phyloP scores from a whole-genome alignment of 2,888 invertebrate genomes.

The Metacarcinus magister region DNA sequence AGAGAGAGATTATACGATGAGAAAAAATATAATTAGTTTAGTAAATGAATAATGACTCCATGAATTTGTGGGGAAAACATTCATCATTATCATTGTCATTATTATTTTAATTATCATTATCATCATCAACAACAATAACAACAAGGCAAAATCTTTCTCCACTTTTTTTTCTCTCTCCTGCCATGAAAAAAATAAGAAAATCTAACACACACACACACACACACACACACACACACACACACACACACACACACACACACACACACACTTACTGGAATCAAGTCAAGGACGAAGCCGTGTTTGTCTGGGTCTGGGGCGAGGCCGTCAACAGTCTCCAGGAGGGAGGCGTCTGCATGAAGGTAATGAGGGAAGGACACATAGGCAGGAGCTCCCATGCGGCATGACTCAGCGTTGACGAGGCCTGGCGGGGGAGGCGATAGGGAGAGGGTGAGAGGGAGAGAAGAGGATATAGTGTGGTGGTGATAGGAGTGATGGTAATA shows the following conservation, averaged over 20 bases:
- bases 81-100: too few relatives aligned
- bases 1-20: too few relatives aligned
- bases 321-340: constrained; percentile 88
- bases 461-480: neutral
- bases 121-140: too few relatives aligned
- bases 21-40: too few relatives aligned
- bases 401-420: neutral
- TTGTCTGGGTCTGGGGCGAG: constrained; percentile 88
- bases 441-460: neutral
- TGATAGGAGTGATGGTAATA: neutral
- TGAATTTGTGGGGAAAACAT: too few relatives aligned
- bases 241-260: neutral
- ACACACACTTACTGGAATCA: constrained; percentile 89
- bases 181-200: neutral
- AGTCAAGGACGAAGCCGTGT: constrained; percentile 90
- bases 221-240: too few relatives aligned
- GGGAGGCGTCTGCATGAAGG: constrained; percentile 89
- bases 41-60: too few relatives aligned
- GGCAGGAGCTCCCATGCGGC: constrained; percentile 90
- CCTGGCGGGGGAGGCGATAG: neutral
- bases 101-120: too few relatives aligned
- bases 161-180: neutral
- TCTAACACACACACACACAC: too few relatives aligned
- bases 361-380: constrained; percentile 94
- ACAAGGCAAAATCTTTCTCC: too few relatives aligned